Percentiles rank a stretch among this genome's conserved stretches.
phyloP scores from a whole-genome alignment of 1,140 invertebrate species.

The Maniola jurtina region DNA sequence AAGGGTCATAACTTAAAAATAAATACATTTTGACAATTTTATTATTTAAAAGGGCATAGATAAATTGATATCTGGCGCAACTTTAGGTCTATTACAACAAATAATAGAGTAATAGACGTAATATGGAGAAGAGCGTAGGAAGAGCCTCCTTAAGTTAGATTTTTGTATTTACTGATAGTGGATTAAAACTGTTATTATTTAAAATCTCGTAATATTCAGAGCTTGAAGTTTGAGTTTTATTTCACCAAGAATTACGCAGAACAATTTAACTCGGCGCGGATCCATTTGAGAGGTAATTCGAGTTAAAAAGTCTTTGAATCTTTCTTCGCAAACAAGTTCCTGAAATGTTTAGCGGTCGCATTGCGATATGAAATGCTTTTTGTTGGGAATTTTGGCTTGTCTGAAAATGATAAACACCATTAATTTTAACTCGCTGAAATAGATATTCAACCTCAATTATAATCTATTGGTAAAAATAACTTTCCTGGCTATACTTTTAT shows the following conservation, averaged over 20 bases:
- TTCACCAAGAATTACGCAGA: slow-evolving; percentile 11
- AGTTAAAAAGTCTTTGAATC: slow-evolving; percentile 13
- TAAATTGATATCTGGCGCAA: too few relatives aligned
- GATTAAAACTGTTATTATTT: not conserved
- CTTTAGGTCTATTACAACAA: too few relatives aligned
- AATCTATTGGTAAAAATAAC: too few relatives aligned
- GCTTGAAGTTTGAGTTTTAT: slow-evolving; percentile 10
- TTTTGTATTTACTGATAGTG: not conserved
- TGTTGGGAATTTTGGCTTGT: not conserved
- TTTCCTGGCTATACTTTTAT: too few relatives aligned
- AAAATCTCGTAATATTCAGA: not conserved
- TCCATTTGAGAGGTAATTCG: slow-evolving; percentile 15
- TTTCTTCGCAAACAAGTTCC: slow-evolving; percentile 8
- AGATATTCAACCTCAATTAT: too few relatives aligned
- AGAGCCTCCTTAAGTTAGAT: too few relatives aligned
- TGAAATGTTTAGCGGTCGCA: slow-evolving; percentile 3
- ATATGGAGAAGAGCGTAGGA: too few relatives aligned
- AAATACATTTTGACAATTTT: too few relatives aligned
- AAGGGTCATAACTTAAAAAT: too few relatives aligned
- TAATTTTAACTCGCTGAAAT: too few relatives aligned
- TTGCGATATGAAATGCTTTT: not conserved
- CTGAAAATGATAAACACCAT: not conserved
- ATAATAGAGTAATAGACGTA: too few relatives aligned
- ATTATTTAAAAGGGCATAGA: too few relatives aligned
- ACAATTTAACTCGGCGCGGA: slow-evolving; percentile 13